Evolutionary conservation across 2,888 invertebrate genomes (phyloP).

Genomic region (Azorinus chamasolen): DNA sequence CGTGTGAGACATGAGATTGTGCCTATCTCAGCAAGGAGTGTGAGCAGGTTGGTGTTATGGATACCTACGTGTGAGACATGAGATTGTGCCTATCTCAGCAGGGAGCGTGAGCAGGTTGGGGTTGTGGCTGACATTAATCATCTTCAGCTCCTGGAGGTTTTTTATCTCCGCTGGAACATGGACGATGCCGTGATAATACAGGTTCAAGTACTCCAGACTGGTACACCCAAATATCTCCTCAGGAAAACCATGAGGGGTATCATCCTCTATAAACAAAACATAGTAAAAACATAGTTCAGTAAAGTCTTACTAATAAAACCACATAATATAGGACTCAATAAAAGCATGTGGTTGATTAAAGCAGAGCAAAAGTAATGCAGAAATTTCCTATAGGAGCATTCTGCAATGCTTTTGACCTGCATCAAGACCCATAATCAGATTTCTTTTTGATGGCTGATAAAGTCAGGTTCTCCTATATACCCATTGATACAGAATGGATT

Average conservation of each 20-base stretch:
- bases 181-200: slow-evolving; percentile 79
- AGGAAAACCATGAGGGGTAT: slow-evolving; percentile 76
- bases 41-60: slow-evolving; percentile 77
- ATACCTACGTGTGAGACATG: slow-evolving; percentile 72
- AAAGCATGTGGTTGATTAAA: too few relatives aligned
- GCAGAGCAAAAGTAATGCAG: too few relatives aligned
- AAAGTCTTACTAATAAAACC: too few relatives aligned
- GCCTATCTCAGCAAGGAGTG: slow-evolving; percentile 73
- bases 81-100: slow-evolving; percentile 72
- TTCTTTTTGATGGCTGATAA: too few relatives aligned
- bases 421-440: too few relatives aligned
- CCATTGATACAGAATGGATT: too few relatives aligned
- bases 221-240: slow-evolving; percentile 72
- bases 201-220: slow-evolving; percentile 71
- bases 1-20: slow-evolving; percentile 74
- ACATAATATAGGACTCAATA: too few relatives aligned
- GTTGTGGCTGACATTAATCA: slow-evolving; percentile 74
- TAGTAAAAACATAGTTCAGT: too few relatives aligned
- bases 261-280: slow-evolving; percentile 67
- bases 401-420: too few relatives aligned
- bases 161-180: slow-evolving; percentile 77
- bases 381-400: too few relatives aligned
- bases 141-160: slow-evolving; percentile 70
- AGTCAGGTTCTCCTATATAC: too few relatives aligned
- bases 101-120: slow-evolving; percentile 76